Evolutionary conservation across 1,140 invertebrate genomes (phyloP).

Genomic region (Drosophila bipectinata): DNA sequence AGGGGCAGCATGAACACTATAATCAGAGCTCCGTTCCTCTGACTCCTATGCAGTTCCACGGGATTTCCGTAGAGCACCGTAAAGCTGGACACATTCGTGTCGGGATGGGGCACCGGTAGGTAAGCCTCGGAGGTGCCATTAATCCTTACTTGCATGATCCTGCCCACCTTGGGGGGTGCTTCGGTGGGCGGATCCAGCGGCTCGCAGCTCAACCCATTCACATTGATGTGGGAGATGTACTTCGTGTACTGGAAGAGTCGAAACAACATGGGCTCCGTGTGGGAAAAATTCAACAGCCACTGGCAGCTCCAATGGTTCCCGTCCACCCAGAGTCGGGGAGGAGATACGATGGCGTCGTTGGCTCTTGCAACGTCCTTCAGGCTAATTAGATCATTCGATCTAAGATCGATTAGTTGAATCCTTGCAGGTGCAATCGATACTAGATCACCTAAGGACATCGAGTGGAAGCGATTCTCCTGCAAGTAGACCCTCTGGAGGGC

Average conservation of each 20-base stretch:
- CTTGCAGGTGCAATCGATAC: constrained; percentile 23
- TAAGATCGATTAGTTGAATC: constrained; percentile 43
- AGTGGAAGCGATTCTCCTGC: constrained; percentile 48
- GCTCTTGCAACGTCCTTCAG: constrained; percentile 12
- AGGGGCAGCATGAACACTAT: constrained; percentile 79
- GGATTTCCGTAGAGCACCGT: constrained; percentile 73
- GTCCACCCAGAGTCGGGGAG: constrained; percentile 59
- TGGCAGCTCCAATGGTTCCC: constrained; percentile 78
- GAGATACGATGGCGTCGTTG: constrained; percentile 7
- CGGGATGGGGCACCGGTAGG: constrained; percentile 14
- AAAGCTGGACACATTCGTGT: constrained; percentile 65
- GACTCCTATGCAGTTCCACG: constrained; percentile 63
- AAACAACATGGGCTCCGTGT: constrained; percentile 67
- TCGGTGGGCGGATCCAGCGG: constrained; percentile 35
- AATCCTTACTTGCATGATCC: constrained; percentile 28
- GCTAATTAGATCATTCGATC: constrained; percentile 52
- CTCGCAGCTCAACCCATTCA: constrained; percentile 70
- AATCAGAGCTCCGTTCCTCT: constrained; percentile 65
- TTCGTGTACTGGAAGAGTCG: constrained; percentile 75
- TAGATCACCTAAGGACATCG: constrained; percentile 41
- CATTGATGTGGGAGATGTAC: constrained; percentile 79
- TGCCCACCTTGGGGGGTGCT: background rate
- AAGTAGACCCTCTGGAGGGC: constrained; percentile 38
- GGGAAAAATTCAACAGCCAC: constrained; percentile 73
- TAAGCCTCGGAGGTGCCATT: background rate